Evolutionary conservation across 2,113 vertebrate species (phyloP), one percentile per base, ranked within the genome.

Genomic region (Salminus brasiliensis): DNA sequence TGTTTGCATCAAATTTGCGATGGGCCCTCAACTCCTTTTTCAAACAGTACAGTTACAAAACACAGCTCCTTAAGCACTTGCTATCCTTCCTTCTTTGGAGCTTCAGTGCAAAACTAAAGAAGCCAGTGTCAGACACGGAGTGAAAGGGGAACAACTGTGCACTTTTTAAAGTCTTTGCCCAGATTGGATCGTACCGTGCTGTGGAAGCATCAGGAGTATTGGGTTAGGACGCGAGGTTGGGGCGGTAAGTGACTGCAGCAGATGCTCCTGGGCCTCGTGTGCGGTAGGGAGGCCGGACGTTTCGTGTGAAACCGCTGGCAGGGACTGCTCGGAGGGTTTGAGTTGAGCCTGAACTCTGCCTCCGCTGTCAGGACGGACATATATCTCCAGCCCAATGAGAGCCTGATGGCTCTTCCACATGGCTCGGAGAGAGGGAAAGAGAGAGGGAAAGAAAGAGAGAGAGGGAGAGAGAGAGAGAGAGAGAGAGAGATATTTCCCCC

Each of bases 391-490:
- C 1, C 59, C 85, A 84, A 81, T 89, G 87, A 87, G 90, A 88
- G 78, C 9, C 80, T 92, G 91, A 92, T 92, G 83, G 87, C 87
- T 91, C 89, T 86, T 88, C 86, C 88, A 88, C 88, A 90, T 87
- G 90, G 34, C 36, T 1, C 0, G 69, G 68, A 67, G 36, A 68
- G 16, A 62, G 29, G 53, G 1, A 41, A 23, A n/a, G 13, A 39
- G 36, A 11, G 32, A 71, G 9, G 12, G 27, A 65, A n/a, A n/a
- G n/a, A n/a, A n/a, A n/a, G n/a, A n/a, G 21, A 29, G 27, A 70
- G 53, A 78, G 39, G 21, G 68, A 67, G 36, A 68, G 16, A 62
- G 29, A 66, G 1, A 41, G 29, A n/a, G 13, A 39, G 36, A 11
- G 32, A 71, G 9, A 16, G 27, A 65, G 21, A 29, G 27, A 70